Base-by-base conservation (phyloP, 2,888 invertebrate species). In the Itoplectis maculator region DNA sequence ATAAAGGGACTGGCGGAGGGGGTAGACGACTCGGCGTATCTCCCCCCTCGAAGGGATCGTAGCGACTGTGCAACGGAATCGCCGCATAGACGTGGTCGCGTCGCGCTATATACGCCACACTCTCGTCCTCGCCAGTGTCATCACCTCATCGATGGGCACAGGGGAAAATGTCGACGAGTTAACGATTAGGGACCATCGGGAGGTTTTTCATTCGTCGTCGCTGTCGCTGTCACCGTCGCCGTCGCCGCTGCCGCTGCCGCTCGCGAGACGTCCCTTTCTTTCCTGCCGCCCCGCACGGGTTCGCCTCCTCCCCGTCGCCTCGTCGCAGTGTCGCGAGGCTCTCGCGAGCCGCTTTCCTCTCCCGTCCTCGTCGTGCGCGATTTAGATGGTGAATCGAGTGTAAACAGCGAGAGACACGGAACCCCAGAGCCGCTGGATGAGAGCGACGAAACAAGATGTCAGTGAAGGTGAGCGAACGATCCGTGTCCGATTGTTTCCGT, bases 391-490 rank as follows among this genome's bases (percentile, higher is more conserved):
- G 86, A 86, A 86, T 85, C 84, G 84, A 86, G 29, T 29, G 29
- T 87, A 85, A 88, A 88, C 86, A 82, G 79, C 82, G 84, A 86
- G 86, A 85, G 82, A 49, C 37, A 56, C 18, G 23, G 6, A 77
- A 86, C 74, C 88, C n/a, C 86, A 86, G 83, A 85, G 84, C 82
- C 86, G 83, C 86, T 88, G 85, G 85, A 87, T 85, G 86, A 85
- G 82, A 83, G 84, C 85, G 85, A 74, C 72, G 82, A 80, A 83
- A 74, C 88, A 91, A 90, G 86, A 92, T 92, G 92, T 91, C 92
- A 91, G 92, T 92, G 86, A 92, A 91, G 91, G 92, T 92, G 89
- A 89, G 91, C 45, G 49, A 15, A 13, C 45, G 47, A 42, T 76
- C n/a, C 2, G 15, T 40, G 4, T 69, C 35, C 11, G 49, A 7